A percentile compares a stretch with the other conserved stretches of the same genome.
Evolutionary conservation across 2,797 vertebrate species (phyloP).

Genomic region (Odontamblyopus rebecca): DNA sequence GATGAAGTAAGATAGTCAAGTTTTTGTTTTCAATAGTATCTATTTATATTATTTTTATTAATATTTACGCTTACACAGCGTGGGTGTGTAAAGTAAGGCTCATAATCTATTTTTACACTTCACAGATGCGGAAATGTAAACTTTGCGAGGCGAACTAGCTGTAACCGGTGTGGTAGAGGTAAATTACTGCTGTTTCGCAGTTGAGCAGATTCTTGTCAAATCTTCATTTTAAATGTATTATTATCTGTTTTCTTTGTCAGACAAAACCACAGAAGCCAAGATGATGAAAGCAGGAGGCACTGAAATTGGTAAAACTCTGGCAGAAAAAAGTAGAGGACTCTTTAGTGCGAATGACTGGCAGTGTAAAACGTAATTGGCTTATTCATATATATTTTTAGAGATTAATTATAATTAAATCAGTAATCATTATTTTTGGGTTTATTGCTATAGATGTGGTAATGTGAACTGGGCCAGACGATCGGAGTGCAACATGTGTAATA

Average conservation of each 20-base stretch:
- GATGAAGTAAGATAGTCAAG: background rate
- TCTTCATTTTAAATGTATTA: background rate
- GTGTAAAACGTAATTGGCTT: slow-evolving; percentile 89
- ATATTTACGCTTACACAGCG: background rate
- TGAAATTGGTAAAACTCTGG: slow-evolving; percentile 97
- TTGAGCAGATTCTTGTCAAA: background rate
- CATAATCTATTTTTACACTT: background rate
- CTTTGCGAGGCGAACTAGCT: slow-evolving; percentile 96
- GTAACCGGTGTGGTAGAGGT: slow-evolving; percentile 95
- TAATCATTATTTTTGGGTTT: background rate
- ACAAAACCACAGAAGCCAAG: slow-evolving; percentile 96
- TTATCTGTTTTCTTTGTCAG: slow-evolving; percentile 59
- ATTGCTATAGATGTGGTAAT: slow-evolving; percentile 88
- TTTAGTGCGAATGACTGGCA: slow-evolving; percentile 99
- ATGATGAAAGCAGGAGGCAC: slow-evolving; percentile 99
- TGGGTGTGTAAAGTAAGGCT: background rate
- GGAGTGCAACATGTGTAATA: slow-evolving; percentile 99
- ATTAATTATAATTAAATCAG: background rate
- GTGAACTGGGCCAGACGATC: slow-evolving; percentile 98
- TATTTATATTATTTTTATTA: background rate
- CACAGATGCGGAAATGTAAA: slow-evolving; percentile 96
- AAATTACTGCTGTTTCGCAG: slow-evolving; percentile 29
- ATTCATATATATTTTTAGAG: background rate
- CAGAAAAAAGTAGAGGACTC: slow-evolving; percentile 95
- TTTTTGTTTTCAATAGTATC: no score